Conservation (phyloP, 2,888 invertebrate species). For the Cremastinae sp. region DNA sequence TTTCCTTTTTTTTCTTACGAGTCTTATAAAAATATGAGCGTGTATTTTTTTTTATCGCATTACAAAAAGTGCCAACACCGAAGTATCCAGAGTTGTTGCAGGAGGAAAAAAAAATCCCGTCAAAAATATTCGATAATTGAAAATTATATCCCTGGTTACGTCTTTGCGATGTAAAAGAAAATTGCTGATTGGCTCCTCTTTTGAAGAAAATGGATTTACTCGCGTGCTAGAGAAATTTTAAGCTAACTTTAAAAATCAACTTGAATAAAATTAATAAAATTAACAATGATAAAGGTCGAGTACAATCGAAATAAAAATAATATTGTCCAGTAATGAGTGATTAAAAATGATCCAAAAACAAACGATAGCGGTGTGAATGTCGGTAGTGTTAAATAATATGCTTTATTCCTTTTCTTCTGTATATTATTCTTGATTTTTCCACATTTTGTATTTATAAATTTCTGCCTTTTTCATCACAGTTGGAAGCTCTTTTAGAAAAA, state of each 20-base stretch:
- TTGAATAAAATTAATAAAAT: slow-evolving; percentile 38
- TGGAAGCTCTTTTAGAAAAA: slow-evolving; percentile 40
- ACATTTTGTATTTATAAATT: slow-evolving; percentile 67
- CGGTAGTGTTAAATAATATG: slow-evolving; percentile 68
- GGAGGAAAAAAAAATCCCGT: no score
- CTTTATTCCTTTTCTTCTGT: slow-evolving; percentile 62
- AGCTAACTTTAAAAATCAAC: no score
- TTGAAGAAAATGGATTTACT: no score
- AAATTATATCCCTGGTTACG: no score
- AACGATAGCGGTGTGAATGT: slow-evolving; percentile 68
- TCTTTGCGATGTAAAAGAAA: no score
- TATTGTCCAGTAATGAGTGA: slow-evolving; percentile 38
- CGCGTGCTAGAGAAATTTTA: no score
- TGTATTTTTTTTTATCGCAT: no score
- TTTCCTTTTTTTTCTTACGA: not conserved
- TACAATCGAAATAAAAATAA: slow-evolving; percentile 30
- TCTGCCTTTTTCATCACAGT: slow-evolving; percentile 68
- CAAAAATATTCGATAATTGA: not conserved
- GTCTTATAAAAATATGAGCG: not conserved
- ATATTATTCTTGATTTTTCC: slow-evolving; percentile 45
- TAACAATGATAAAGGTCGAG: slow-evolving; percentile 38
- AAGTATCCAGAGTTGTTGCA: no score
- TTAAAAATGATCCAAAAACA: slow-evolving; percentile 65
- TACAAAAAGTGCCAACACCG: no score
- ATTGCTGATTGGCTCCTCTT: no score